Conservation (phyloP, 2,797 vertebrate species). For the Hippopotamyrus pictus region DNA sequence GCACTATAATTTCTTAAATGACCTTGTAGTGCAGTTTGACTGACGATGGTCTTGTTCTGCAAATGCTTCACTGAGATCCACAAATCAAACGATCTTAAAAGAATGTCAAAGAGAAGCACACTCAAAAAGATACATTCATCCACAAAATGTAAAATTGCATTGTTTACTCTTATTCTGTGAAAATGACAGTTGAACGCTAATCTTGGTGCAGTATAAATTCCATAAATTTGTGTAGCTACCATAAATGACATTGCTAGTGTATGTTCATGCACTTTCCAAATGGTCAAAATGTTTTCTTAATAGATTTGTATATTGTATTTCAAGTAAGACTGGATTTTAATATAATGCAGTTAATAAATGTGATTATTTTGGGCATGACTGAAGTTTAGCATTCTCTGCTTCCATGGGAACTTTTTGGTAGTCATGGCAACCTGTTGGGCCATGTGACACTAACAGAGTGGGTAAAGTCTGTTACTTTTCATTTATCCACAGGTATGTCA, state of each 20-base stretch:
- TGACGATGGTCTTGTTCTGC: not conserved
- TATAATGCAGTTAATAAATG: not conserved
- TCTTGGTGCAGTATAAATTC: not conserved
- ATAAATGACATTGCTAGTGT: not conserved
- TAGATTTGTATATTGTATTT: not conserved
- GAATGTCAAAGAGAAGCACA: not conserved
- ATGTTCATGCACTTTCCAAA: not conserved
- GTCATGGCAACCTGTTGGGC: slow-evolving; percentile 13
- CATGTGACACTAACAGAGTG: not conserved
- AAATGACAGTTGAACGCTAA: not conserved
- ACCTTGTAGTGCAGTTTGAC: not conserved
- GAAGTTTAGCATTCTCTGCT: not conserved
- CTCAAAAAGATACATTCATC: not conserved
- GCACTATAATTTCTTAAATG: not conserved
- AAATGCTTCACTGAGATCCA: not conserved
- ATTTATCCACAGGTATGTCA: not conserved
- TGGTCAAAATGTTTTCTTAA: not conserved
- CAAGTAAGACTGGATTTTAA: not conserved
- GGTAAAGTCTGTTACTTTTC: not conserved
- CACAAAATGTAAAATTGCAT: not conserved
- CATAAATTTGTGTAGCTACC: not conserved
- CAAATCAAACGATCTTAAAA: not conserved
- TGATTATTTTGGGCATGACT: not conserved
- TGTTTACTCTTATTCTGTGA: not conserved
- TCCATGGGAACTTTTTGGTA: not conserved